Evolutionary conservation across 1,140 invertebrate species (phyloP).

Genomic region (Ptiloglossa arizonensis): DNA sequence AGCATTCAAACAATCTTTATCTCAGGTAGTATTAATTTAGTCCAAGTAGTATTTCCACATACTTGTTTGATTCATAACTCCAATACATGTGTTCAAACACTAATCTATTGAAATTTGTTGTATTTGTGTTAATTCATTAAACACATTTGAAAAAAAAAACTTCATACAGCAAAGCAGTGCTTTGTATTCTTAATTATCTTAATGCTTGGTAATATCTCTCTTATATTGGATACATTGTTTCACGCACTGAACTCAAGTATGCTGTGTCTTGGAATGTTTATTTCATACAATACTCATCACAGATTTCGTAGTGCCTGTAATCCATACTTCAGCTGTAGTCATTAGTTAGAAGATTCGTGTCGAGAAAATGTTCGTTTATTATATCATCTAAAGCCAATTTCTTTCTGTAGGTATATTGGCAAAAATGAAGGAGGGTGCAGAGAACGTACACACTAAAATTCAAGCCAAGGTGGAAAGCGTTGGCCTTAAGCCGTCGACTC

Average conservation of each 20-base stretch:
- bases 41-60: neutral
- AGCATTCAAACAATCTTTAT: neutral
- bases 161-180: neutral
- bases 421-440: conserved; percentile 97
- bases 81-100: neutral
- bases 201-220: neutral
- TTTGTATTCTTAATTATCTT: conserved; percentile 3
- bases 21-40: neutral
- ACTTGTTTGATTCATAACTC: neutral
- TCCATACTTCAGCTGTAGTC: conserved; percentile 23
- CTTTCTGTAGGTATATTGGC: conserved; percentile 90
- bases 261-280: neutral
- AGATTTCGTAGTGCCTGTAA: conserved; percentile 5
- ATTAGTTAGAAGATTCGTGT: conserved; percentile 45
- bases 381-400: conserved; percentile 65
- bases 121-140: neutral
- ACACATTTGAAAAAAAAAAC: neutral
- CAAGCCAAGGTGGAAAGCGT: conserved; percentile 95
- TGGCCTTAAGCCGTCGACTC: conserved; percentile 82
- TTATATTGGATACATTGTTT: neutral
- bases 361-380: conserved; percentile 9
- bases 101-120: neutral
- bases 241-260: neutral
- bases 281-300: conserved; percentile 6
- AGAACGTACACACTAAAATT: conserved; percentile 95